These are phyloP conservation scores for Neodiprion pinetum DNA, from an alignment of 1,140 invertebrate genomes.

Conservation along the genomic window DNA sequence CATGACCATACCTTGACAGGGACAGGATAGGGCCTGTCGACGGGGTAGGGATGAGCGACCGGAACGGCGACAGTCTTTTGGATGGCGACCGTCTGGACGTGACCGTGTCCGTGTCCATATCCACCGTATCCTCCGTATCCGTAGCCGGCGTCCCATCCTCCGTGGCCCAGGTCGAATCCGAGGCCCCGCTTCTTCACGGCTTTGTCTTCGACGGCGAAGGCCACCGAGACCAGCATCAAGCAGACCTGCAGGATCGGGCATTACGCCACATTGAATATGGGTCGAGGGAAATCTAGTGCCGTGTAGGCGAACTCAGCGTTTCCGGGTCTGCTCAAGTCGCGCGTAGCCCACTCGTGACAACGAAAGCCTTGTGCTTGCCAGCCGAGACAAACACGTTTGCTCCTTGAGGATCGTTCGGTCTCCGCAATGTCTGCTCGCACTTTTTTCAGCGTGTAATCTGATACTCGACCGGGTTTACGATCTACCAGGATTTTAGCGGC, in stretches of 20 bases:
- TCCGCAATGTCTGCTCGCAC: too few relatives aligned
- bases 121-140: slow-evolving; percentile 23
- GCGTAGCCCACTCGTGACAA: too few relatives aligned
- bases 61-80: slow-evolving; percentile 28
- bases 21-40: background rate
- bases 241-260: slow-evolving; percentile 44
- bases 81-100: slow-evolving; percentile 24
- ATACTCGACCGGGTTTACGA: too few relatives aligned
- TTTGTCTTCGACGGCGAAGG: slow-evolving; percentile 47
- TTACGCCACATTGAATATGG: background rate
- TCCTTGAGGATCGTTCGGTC: too few relatives aligned
- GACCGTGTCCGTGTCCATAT: slow-evolving; percentile 30
- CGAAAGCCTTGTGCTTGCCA: too few relatives aligned
- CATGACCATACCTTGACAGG: slow-evolving; percentile 41
- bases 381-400: too few relatives aligned
- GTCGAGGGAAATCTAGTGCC: background rate
- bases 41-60: slow-evolving; percentile 13
- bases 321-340: background rate
- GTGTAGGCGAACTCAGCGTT: background rate
- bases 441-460: too few relatives aligned
- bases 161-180: slow-evolving; percentile 28
- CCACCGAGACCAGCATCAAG: slow-evolving; percentile 50
- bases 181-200: slow-evolving; percentile 56
- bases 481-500: too few relatives aligned
- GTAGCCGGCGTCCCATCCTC: slow-evolving; percentile 24